Evolutionary conservation across 53 echinoderm and acorn worm species (phyloP).

Genomic region (Arbacia lixula): DNA sequence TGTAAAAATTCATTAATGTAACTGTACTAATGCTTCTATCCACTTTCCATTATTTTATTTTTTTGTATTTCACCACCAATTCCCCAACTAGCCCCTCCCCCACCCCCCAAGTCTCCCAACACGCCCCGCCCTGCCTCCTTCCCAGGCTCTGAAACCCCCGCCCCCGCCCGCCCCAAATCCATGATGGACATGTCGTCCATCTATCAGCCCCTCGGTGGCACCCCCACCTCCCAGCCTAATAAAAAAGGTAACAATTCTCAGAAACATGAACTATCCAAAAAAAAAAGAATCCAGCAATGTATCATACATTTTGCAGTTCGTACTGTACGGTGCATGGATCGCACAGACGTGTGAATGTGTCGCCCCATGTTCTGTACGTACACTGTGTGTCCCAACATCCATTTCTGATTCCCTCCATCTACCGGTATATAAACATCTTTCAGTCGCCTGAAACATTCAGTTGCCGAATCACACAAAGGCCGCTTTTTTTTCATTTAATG

Average conservation of each 20-base stretch:
- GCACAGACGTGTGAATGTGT: too few relatives aligned
- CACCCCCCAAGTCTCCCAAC: conserved; percentile 18
- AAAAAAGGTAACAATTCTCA: conserved; percentile 47
- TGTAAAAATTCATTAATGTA: too few relatives aligned
- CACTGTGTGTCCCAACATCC: too few relatives aligned
- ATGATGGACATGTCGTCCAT: conserved; percentile 3
- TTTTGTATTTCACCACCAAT: conserved; percentile 2
- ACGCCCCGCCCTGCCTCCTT: conserved; percentile 35
- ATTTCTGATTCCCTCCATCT: too few relatives aligned
- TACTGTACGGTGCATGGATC: too few relatives aligned
- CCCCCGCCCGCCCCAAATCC: conserved; percentile 10
- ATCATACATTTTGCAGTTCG: background rate
- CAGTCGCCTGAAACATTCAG: too few relatives aligned
- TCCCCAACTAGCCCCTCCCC: conserved; percentile 30
- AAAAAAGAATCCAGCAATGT: conserved; percentile 3
- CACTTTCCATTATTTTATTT: conserved; percentile 7
- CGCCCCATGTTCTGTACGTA: too few relatives aligned
- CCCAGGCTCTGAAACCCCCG: background rate
- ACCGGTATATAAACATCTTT: too few relatives aligned
- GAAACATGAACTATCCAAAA: background rate
- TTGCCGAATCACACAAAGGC: too few relatives aligned
- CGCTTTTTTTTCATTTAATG: too few relatives aligned
- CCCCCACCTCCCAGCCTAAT: background rate
- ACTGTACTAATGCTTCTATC: conserved; percentile 4
- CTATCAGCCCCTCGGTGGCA: conserved; percentile 13